Evolutionary conservation across 53 echinoderm and acorn worm genomes (phyloP), one percentile per base, ranked within the genome.

Genomic region (Temnopleurus reevesii): DNA sequence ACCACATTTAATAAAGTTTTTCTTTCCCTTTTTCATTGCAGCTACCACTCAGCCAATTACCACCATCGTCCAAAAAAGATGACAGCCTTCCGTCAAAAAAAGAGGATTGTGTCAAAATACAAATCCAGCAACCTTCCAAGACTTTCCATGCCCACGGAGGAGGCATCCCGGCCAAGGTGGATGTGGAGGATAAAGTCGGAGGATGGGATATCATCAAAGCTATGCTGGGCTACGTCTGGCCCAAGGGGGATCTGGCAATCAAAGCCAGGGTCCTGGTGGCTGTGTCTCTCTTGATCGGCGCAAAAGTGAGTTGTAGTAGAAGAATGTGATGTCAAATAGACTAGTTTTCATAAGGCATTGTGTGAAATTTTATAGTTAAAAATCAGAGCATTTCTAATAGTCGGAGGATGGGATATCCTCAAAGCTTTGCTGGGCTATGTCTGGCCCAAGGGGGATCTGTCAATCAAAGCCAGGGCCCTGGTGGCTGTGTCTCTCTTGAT

Each of bases 211-310:
- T 97, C 61, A 91, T 97, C 53, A 90, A 91, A 76, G 94, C 93
- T 25, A 95, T 97, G 98, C 21, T 94, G 43, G 91, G 91, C 36
- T 97, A 97, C 36, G 94, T 97, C 36, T 97, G 98, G 98, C 98
- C 98, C 23, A 95, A 94, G 88, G 98, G 93, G 31, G 94, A 95
- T 46, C 84, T 85, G 17, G 93, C 91, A 12, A 97, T 97, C 58
- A 97, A 95, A 89, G 63, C 89, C 45, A 91, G 98, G 35, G 98
- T 97, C 35, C 6, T 97, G 46, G 90, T 86, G 8, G 98, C 98
- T 12, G 60, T 97, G 34, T 77, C 95, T 5, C 92, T 97, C 13
- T 89, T 97, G 28, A 29, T 97, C 21, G 95, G 94, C 9, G 94
- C 98, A 65, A 97, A 97, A 94, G 98, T 97, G 49, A 85, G 87